Base-by-base conservation (phyloP, 2,888 invertebrate genomes). In the Meghimatium bilineatum region DNA sequence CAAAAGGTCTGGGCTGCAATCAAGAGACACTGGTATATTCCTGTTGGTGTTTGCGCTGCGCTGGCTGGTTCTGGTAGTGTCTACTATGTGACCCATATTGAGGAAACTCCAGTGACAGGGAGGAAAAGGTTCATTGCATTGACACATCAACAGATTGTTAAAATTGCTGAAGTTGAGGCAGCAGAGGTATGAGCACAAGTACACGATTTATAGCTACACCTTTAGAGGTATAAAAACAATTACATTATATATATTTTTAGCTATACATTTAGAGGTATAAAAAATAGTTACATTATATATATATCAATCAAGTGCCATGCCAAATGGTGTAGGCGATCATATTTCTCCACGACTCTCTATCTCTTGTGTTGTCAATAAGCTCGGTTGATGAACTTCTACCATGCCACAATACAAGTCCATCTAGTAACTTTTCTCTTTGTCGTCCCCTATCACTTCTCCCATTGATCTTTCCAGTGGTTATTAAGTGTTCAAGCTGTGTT, bases 61-160 rank as follows among this genome's bases (percentile, higher is more conserved):
- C 26, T 87, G 23, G 80, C 29, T 38, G 85, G 84, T 5, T 52
- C 87, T 34, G 77, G 69, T 6, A 49, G 83, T 17, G 63, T 86
- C 5, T 90, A 93, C 88, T 94, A 94, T 87, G 63, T 88, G 38
- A 90, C 90, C 17, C 95, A 95, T 89, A 83, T 95, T 23, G 93
- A 95, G 88, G 94, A 92, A 75, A 94, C 95, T 56, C 95, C 95
- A 1, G 87, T 95, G 69, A 95, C 95, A 3, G 93, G 94, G 23
- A 92, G 95, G 74, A 93, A 92, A 83, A 92, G 95, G 83, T 95
- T 95, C 87, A 93, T 95, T 38, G 93, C 94, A 12, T 94, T 95
- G 85, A 94, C 93, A 29, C 89, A 92, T 83, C 92, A 94, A 10
- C 94, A 95, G 88, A 92, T 94, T 79, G 87, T 89, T 63, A 89